These are phyloP conservation scores for Atta texana DNA, from an alignment of 1,140 invertebrate genomes.

Conservation along the genomic window DNA sequence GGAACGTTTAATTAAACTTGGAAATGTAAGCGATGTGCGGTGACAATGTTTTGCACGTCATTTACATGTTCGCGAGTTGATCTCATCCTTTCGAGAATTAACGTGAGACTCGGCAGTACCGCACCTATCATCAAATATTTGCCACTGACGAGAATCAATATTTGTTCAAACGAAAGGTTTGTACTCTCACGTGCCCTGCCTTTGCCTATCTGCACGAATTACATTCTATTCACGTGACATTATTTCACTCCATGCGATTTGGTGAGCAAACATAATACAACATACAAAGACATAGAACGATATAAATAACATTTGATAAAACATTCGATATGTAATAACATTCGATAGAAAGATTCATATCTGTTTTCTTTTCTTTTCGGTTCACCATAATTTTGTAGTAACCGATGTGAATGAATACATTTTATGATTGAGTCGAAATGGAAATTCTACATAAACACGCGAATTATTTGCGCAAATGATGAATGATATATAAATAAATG, in stretches of 20 bases:
- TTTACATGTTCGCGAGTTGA: conserved; percentile 28
- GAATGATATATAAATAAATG: conserved; percentile 5
- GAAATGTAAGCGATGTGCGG: conserved; percentile 36
- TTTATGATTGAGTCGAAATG: background rate
- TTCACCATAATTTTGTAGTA: background rate
- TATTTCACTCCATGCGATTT: conserved; percentile 39
- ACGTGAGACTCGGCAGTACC: conserved; percentile 41
- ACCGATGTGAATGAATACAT: background rate
- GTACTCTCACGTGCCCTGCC: conserved; percentile 12
- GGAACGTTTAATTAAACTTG: conserved; percentile 46
- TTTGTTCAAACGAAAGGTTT: conserved; percentile 64
- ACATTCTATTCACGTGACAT: conserved; percentile 54
- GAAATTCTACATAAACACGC: conserved; percentile 4
- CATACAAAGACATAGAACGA: conserved; percentile 3
- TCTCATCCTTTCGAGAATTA: conserved; percentile 48
- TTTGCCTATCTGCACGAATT: conserved; percentile 44
- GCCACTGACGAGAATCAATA: conserved; percentile 64
- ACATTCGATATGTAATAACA: background rate
- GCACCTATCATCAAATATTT: conserved; percentile 64
- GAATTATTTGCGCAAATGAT: conserved; percentile 20
- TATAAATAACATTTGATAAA: background rate
- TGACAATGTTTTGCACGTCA: conserved; percentile 43
- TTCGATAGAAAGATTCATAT: background rate
- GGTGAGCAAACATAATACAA: conserved; percentile 19
- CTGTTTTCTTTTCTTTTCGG: background rate